Base-by-base conservation (phyloP, 2,888 invertebrate genomes). In the Leucoptera coffeella region DNA sequence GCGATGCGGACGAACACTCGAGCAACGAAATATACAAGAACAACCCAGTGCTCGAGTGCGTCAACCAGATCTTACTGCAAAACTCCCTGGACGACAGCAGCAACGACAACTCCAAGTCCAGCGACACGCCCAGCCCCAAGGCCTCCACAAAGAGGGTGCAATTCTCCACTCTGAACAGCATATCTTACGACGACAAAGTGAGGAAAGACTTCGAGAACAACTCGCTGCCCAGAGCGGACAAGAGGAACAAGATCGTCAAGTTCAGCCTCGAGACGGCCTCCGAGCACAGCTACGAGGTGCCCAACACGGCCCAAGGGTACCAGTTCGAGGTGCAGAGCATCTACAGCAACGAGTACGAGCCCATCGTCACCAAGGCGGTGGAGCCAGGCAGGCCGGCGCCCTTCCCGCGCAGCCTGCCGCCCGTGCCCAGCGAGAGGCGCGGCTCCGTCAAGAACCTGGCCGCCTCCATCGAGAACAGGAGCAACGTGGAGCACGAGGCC, bases 21-120 rank as follows among this genome's bases (percentile, higher is more conserved):
- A 75, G 78, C 12, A 74, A 75, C 43, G 80, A 80, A 45, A 77
- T 80, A 37, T 82, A 82, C 37, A 78, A 82, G 48, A 85, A 87
- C 37, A 89, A 88, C 56, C 88, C 88, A 2, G 88, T 89, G 5
- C 55, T 89, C 26, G 88, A 89, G 52, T 88, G 88, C 45, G 87
- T 89, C 35, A 88, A 88, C 60, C 88, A 85, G 56, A 89, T 89
- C 39, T 58, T 89, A 20, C 55, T 89, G 15, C 82, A 86, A 39
- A 87, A 88, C 47, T 77, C 77, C 12, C 64, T 78, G 48, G 78
- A 78, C 33, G 78, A 72, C 31, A 73, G 69, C 37, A 67, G 65
- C 33, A 65, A 64, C 37, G 69, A 69, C 33, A 62, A 58, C 38
- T 64, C 67, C 6, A 62, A 65, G 38, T 62, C 60, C 21, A 67